Conservation (phyloP, 1,140 invertebrate species). For the Apolygus lucorum region DNA sequence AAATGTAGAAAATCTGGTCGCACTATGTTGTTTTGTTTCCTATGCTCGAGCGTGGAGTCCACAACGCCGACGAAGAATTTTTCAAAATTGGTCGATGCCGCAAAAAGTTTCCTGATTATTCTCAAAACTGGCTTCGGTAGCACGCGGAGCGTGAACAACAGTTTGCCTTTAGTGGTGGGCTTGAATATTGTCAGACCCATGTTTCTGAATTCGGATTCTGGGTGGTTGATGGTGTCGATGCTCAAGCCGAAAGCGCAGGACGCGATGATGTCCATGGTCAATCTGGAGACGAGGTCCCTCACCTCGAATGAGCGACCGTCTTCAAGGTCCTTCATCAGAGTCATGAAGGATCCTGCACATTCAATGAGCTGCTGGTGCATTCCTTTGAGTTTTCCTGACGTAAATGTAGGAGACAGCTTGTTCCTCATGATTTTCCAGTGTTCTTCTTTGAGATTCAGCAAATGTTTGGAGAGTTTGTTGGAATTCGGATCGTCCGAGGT, state of each 20-base stretch:
- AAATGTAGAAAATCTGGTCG: slow-evolving; percentile 47
- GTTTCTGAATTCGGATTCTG: slow-evolving; percentile 45
- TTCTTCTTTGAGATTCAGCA: slow-evolving; percentile 40
- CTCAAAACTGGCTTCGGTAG: not conserved
- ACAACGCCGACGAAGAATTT: slow-evolving; percentile 42
- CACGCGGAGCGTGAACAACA: not conserved
- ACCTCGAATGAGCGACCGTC: slow-evolving; percentile 36
- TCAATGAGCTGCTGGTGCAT: slow-evolving; percentile 34
- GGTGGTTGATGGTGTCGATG: slow-evolving; percentile 46
- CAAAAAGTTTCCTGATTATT: slow-evolving; percentile 3
- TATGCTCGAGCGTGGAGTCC: slow-evolving; percentile 40
- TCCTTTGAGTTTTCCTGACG: slow-evolving; percentile 34
- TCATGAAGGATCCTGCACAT: slow-evolving; percentile 17
- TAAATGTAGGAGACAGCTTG: slow-evolving; percentile 36
- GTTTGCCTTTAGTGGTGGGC: not conserved
- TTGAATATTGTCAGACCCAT: slow-evolving; percentile 33
- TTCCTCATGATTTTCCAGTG: slow-evolving; percentile 38
- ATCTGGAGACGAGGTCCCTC: slow-evolving; percentile 42
- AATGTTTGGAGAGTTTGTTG: slow-evolving; percentile 39
- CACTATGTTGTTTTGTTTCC: slow-evolving; percentile 40
- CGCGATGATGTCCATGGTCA: slow-evolving; percentile 49
- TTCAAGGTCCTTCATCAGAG: slow-evolving; percentile 25
- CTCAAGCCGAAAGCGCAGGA: slow-evolving; percentile 50
- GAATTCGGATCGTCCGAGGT: slow-evolving; percentile 40
- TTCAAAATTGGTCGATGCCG: slow-evolving; percentile 35